A percentile compares a stretch with the other conserved stretches of the same genome.
Evolutionary conservation across 2,888 invertebrate species (phyloP).

Genomic region (Orthosia cruda): DNA sequence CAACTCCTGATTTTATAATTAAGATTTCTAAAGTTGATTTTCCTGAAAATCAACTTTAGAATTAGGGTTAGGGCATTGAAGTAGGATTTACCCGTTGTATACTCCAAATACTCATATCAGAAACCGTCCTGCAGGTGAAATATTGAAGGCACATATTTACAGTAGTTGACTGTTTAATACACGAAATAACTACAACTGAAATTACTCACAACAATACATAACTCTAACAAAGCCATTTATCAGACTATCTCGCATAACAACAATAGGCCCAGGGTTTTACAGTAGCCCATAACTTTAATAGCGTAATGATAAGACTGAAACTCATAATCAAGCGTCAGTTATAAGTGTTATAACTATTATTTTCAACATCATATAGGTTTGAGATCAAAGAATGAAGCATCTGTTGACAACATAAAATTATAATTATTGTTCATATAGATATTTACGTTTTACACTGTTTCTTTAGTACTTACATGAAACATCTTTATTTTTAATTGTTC

Average conservation of each 20-base stretch:
- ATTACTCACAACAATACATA: neutral
- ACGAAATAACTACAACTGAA: neutral
- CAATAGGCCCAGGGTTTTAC: constrained; percentile 22
- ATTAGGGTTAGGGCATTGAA: no score
- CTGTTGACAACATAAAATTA: neutral
- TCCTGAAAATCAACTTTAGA: no score
- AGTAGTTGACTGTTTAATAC: neutral
- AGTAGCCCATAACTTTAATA: constrained; percentile 29
- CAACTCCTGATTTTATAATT: no score
- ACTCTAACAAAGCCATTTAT: constrained; percentile 8
- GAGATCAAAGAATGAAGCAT: constrained; percentile 19
- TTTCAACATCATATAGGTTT: constrained; percentile 9
- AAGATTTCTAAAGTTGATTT: no score
- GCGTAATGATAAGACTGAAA: constrained; percentile 16
- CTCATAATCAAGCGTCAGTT: constrained; percentile 14
- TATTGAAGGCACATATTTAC: no score
- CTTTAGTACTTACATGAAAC: neutral
- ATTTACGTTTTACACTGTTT: no score
- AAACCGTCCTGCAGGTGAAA: no score
- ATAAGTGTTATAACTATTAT: neutral
- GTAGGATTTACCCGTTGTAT: no score
- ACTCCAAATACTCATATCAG: no score
- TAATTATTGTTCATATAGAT: neutral
- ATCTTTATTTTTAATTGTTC: neutral
- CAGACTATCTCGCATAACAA: constrained; percentile 6